A percentile compares a stretch with the other conserved stretches of the same genome.
These are phyloP conservation scores for Procavia capensis DNA, from an alignment of 2,113 vertebrate genomes.

Conservation along the genomic window DNA sequence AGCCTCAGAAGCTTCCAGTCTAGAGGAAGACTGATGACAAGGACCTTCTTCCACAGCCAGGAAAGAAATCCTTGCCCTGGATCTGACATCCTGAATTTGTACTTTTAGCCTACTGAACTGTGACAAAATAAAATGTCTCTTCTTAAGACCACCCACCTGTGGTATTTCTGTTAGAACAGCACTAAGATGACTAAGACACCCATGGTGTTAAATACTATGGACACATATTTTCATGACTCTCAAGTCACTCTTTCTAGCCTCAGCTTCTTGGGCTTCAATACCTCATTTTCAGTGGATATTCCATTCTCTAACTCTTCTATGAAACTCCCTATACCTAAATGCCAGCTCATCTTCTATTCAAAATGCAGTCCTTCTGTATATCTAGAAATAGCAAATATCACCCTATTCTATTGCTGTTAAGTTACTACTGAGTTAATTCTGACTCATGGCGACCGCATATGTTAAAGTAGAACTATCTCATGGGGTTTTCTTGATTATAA, in stretches of 20 bases:
- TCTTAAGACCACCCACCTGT: too few species aligned
- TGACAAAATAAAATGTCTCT: too few species aligned
- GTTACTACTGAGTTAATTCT: not conserved
- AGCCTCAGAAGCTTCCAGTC: too few species aligned
- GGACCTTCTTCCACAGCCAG: too few species aligned
- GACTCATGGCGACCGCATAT: not conserved
- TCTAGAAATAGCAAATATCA: constrained; percentile 38
- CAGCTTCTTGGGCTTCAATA: constrained; percentile 46
- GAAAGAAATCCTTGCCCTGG: too few species aligned
- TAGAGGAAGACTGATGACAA: too few species aligned
- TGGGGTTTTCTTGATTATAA: not conserved
- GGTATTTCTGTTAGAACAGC: too few species aligned
- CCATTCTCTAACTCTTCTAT: not conserved
- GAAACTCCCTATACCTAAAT: constrained; percentile 46
- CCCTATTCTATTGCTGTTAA: not conserved
- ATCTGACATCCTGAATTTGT: too few species aligned
- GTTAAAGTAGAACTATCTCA: not conserved
- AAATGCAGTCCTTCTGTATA: not conserved
- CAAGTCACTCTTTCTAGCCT: constrained; percentile 6
- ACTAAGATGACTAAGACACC: too few species aligned
- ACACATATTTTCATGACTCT: constrained; percentile 49
- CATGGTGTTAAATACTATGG: constrained; percentile 17
- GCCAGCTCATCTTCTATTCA: constrained; percentile 6
- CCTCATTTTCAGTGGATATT: constrained; percentile 43
- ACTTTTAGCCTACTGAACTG: too few species aligned